phyloP scores from a whole-genome alignment of 2,797 vertebrate species.

The Leuciscus waleckii region DNA sequence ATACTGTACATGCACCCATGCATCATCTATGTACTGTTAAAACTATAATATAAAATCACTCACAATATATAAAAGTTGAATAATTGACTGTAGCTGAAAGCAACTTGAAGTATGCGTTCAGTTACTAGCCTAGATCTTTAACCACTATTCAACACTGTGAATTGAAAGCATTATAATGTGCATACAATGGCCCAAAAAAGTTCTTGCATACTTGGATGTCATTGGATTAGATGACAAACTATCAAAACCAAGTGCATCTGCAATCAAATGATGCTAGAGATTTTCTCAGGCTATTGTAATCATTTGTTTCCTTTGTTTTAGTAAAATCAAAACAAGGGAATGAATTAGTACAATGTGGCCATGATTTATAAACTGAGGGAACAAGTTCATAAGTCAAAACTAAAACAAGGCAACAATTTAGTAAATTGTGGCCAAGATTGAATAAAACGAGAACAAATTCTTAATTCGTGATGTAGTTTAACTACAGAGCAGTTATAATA shows the following conservation, averaged over 20 bases:
- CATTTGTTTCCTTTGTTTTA: background rate
- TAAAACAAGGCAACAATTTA: too few relatives aligned
- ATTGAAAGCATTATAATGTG: background rate
- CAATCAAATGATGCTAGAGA: background rate
- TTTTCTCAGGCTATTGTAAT: background rate
- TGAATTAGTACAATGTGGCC: background rate
- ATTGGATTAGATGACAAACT: too few relatives aligned
- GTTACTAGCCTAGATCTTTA: background rate
- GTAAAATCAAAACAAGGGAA: background rate
- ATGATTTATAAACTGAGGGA: background rate
- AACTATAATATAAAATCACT: background rate
- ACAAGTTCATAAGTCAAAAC: too few relatives aligned
- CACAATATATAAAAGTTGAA: background rate
- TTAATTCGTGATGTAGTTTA: too few relatives aligned
- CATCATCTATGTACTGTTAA: background rate
- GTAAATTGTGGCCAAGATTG: too few relatives aligned
- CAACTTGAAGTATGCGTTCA: background rate
- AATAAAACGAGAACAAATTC: too few relatives aligned
- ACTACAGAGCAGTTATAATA: too few relatives aligned
- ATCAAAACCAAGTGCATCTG: background rate
- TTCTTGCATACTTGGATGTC: too few relatives aligned
- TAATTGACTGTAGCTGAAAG: background rate
- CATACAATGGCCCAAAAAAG: too few relatives aligned
- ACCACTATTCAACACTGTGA: background rate
- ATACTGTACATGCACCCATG: slow-evolving; percentile 13